These are phyloP conservation scores for Schizotus pectinicornis DNA, from an alignment of 2,888 invertebrate species.

Conservation along the genomic window DNA sequence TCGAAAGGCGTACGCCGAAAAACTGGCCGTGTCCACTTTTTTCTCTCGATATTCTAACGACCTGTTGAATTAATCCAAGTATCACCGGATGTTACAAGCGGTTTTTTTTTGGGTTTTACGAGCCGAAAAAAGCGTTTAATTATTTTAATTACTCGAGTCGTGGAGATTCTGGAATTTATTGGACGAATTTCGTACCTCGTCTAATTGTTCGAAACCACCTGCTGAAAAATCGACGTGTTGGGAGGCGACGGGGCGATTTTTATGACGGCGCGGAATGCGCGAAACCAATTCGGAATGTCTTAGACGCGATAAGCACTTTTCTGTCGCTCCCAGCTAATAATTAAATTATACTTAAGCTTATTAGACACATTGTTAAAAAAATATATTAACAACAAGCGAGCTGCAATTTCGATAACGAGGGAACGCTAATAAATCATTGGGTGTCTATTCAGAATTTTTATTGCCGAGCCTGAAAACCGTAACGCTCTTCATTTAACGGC, in stretches of 20 bases:
- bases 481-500: constrained; percentile 1
- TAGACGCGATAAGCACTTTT: constrained; percentile 3
- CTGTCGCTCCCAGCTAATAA: constrained; percentile 20
- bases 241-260: background rate
- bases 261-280: background rate
- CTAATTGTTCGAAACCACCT: constrained; percentile 1
- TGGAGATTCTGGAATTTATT: background rate
- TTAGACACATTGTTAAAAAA: constrained; percentile 18
- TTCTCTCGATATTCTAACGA: background rate
- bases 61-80: constrained; percentile 2
- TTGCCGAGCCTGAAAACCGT: background rate
- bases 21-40: background rate
- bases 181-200: background rate
- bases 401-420: background rate
- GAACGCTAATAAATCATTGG: constrained; percentile 14
- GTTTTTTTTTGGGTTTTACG: background rate
- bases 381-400: no score
- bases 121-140: background rate
- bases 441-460: constrained; percentile 8
- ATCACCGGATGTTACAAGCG: constrained; percentile 23
- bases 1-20: background rate
- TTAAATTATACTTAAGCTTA: constrained; percentile 18
- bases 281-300: constrained; percentile 24
- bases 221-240: background rate
- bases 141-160: constrained; percentile 9